phyloP scores from a whole-genome alignment of 2,113 vertebrate genomes.

The Channa maculata region DNA sequence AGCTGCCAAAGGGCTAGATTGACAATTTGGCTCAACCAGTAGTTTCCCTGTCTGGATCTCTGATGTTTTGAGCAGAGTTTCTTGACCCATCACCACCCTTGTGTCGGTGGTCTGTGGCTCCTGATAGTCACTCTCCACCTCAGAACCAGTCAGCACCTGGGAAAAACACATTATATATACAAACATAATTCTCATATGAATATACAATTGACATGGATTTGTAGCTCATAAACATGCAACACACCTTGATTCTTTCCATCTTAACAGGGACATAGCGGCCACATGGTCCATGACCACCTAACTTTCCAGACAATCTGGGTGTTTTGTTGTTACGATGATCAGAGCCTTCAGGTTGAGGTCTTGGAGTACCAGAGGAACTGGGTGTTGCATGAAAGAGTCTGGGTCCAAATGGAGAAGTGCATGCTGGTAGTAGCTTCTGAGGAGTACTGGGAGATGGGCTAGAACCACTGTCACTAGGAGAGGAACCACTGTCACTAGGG shows the following conservation, averaged over 20 bases:
- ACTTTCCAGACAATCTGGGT: conserved; percentile 71
- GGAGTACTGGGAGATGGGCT: conserved; percentile 83
- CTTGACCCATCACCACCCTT: conserved; percentile 93
- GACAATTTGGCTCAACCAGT: conserved; percentile 29
- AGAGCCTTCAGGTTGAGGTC: conserved; percentile 91
- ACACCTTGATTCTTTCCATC: conserved; percentile 87
- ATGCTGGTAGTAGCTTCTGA: conserved; percentile 80
- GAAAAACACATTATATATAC: conserved; percentile 24
- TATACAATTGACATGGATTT: background rate
- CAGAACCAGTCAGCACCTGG: conserved; percentile 83
- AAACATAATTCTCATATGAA: conserved; percentile 15
- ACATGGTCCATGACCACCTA: conserved; percentile 77
- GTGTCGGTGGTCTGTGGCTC: conserved; percentile 84
- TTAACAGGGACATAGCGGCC: conserved; percentile 74
- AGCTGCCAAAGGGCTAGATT: conserved; percentile 57
- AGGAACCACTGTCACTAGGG: conserved; percentile 79
- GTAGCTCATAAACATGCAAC: conserved; percentile 6
- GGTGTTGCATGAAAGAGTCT: conserved; percentile 73
- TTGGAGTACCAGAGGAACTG: conserved; percentile 68
- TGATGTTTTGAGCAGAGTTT: conserved; percentile 82
- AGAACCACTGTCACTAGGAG: conserved; percentile 81
- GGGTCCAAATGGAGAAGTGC: conserved; percentile 77
- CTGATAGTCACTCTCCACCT: conserved; percentile 85
- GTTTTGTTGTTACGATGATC: conserved; percentile 75
- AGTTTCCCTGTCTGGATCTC: conserved; percentile 70